Evolutionary conservation across 2,113 vertebrate species (phyloP).

Genomic region (Paramormyrops kingsleyae): DNA sequence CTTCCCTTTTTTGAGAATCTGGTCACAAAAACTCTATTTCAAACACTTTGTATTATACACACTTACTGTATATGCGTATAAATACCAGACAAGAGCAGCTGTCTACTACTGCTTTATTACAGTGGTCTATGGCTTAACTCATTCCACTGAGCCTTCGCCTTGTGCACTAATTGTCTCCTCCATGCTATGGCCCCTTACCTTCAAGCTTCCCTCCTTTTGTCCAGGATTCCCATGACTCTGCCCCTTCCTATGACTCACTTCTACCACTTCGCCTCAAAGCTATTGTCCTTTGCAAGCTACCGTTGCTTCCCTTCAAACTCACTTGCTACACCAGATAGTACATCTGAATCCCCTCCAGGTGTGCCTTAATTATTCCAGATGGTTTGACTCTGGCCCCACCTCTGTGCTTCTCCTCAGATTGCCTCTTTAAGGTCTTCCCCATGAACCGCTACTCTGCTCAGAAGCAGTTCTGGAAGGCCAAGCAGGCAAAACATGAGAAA

Average conservation of each 20-base stretch:
- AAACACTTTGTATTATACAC: not conserved
- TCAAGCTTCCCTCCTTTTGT: not conserved
- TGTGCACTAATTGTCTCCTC: not conserved
- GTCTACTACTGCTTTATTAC: not conserved
- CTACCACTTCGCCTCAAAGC: not conserved
- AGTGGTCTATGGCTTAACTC: not conserved
- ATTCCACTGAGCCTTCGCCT: not conserved
- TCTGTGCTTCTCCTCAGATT: slow-evolving; percentile 62
- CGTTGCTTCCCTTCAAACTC: not conserved
- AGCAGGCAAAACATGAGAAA: slow-evolving; percentile 95
- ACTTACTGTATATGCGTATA: not conserved
- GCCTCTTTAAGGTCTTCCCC: slow-evolving; percentile 93
- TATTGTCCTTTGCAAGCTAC: not conserved
- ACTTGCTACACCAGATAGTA: not conserved
- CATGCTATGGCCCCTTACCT: too few species aligned
- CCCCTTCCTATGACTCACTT: not conserved
- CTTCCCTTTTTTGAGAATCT: not conserved
- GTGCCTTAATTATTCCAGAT: not conserved
- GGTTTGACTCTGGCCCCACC: not conserved
- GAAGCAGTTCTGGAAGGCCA: slow-evolving; percentile 98
- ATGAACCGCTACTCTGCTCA: slow-evolving; percentile 98
- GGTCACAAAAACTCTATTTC: not conserved
- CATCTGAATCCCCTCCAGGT: not conserved
- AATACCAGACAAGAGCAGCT: not conserved
- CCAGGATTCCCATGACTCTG: not conserved